Evolutionary conservation across 2,797 vertebrate species (phyloP), one percentile per base, ranked within the genome.

Genomic region (Cynodonichthys magdalenae): DNA sequence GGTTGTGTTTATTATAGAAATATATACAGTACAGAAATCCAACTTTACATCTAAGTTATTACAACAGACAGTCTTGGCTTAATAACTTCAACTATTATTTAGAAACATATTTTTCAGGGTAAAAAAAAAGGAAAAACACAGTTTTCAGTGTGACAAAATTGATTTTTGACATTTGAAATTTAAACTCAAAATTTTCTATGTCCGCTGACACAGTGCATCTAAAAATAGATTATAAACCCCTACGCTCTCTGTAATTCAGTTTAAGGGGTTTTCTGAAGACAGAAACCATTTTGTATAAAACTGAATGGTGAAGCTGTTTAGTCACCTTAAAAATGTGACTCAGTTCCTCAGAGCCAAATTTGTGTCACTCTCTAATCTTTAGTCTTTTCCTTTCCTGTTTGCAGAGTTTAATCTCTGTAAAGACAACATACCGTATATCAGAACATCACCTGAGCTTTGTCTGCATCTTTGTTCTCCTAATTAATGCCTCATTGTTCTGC

Each of bases 301-400:
- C 20, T 31, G 19, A 67, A 59, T 2, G 19, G 24, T n/a, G 10
- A 10, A 10, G 48, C 34, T 42, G 3, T 78, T 66, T 62, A 55
- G 45, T 64, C 44, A 71, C 74, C 39, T 59, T 57, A 19, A 57
- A 61, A 73, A 64, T 49, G 51, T 88, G 87, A 89, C 81, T 90
- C 75, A 84, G 0, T 65, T 29, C 64, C 82, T 79, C 77, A 78
- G 15, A 14, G 17, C 69, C 70, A 53, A 45, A 24, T 31, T 58
- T 53, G 17, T 46, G 66, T 20, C 39, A 68, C 69, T 69, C 68
- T 83, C 45, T 83, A 74, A 85, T 85, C 61, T 75, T 42, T 41
- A 53, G 51, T 17, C 57, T n/a, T 27, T 3, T 39, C 48, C 61
- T 69, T 56, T 67, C 71, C 69, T 85, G 69, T 84, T 79, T 87